Conservation (phyloP, 2,113 vertebrate species). For the Lycaon pictus region DNA sequence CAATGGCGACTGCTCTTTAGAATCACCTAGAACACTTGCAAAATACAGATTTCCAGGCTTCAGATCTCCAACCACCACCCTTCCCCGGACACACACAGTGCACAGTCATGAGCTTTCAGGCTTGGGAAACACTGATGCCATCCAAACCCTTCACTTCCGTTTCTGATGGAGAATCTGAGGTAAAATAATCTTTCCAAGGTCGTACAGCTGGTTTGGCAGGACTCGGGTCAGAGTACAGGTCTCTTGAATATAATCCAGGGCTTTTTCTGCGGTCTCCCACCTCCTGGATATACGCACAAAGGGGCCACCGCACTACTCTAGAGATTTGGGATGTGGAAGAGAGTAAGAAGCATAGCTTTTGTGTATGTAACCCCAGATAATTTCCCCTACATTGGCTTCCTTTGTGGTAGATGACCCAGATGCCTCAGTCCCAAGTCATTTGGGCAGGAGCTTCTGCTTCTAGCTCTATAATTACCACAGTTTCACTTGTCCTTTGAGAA, state of each 20-base stretch:
- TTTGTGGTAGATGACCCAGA: background rate
- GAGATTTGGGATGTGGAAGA: background rate
- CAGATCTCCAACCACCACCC: background rate
- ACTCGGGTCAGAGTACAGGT: background rate
- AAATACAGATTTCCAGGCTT: background rate
- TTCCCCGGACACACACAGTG: too few relatives aligned
- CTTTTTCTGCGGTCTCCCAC: background rate
- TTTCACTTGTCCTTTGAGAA: background rate
- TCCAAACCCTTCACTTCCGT: background rate
- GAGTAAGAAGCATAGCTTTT: background rate
- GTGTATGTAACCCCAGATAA: background rate
- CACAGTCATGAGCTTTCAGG: background rate
- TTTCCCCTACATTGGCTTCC: background rate
- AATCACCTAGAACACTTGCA: background rate
- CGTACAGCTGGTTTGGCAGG: background rate
- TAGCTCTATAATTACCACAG: background rate
- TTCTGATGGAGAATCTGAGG: background rate
- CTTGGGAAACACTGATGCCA: background rate
- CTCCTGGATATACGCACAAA: background rate
- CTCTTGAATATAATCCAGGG: background rate
- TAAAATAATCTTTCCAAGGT: background rate
- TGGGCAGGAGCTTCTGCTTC: background rate
- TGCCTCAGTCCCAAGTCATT: background rate
- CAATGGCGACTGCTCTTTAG: background rate
- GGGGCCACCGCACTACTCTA: background rate